These are phyloP conservation scores for Melanophora roralis DNA, from an alignment of 2,888 invertebrate genomes.

Conservation along the genomic window DNA sequence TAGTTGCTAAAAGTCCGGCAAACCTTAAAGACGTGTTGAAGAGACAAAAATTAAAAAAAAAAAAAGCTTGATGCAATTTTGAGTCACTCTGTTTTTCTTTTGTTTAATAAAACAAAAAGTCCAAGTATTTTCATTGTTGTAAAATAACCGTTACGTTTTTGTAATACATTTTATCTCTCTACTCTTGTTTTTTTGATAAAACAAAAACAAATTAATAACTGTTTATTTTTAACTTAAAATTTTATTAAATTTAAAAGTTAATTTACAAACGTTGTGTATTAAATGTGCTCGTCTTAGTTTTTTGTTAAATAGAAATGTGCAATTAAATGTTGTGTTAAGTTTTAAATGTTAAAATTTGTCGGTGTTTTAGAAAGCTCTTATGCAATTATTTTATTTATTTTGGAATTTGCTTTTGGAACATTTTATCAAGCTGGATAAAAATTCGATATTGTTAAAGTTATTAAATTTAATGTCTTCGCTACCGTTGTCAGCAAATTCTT, in stretches of 20 bases:
- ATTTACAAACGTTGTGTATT: neutral
- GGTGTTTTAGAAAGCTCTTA: neutral
- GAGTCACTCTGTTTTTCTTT: slow-evolving; percentile 21
- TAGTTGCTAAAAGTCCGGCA: slow-evolving; percentile 40
- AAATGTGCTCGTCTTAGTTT: neutral
- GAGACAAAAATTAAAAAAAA: neutral
- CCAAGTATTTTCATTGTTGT: neutral
- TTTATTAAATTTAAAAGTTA: neutral
- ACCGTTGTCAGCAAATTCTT: slow-evolving; percentile 21
- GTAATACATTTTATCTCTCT: neutral
- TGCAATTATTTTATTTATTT: neutral
- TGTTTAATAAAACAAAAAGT: neutral
- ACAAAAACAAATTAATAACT: slow-evolving; percentile 28
- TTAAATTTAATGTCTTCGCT: slow-evolving; percentile 60
- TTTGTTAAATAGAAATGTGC: too few species aligned
- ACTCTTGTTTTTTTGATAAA: neutral
- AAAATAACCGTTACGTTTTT: slow-evolving; percentile 37
- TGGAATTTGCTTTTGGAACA: slow-evolving; percentile 12
- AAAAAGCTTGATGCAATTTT: neutral
- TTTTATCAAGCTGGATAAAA: slow-evolving; percentile 59
- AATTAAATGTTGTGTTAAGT: neutral
- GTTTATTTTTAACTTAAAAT: neutral
- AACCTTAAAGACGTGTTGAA: slow-evolving; percentile 40
- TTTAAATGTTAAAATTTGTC: neutral
- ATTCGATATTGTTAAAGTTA: slow-evolving; percentile 56